A percentile compares a stretch with the other conserved stretches of the same genome.
Evolutionary conservation across 2,888 invertebrate genomes (phyloP).

Genomic region (Agrochola lota): DNA sequence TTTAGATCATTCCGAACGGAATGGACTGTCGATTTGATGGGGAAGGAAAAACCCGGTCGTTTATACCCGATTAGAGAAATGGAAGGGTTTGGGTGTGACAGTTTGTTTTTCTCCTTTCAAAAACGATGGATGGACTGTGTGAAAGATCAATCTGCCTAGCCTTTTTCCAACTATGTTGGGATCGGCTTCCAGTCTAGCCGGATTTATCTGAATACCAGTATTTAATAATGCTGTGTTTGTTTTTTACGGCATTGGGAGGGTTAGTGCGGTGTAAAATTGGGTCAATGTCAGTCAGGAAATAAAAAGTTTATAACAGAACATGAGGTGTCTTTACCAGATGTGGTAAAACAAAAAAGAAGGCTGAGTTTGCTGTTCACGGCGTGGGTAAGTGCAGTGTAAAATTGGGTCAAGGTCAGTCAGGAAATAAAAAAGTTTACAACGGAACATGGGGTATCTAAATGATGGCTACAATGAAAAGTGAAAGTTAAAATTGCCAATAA

Average conservation of each 20-base stretch:
- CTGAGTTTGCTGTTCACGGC: no score
- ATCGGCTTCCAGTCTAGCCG: neutral
- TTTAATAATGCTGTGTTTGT: neutral
- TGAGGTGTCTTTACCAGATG: neutral
- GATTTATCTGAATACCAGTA: neutral
- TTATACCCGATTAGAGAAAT: neutral
- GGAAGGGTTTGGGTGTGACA: neutral
- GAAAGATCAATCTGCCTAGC: neutral
- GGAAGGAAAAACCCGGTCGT: neutral
- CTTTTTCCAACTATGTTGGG: neutral
- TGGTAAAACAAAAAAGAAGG: no score
- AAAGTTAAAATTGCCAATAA: slow-evolving; percentile 4
- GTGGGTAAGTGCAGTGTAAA: neutral
- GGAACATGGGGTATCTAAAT: neutral
- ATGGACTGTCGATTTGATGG: slow-evolving; percentile 33
- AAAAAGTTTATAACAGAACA: neutral
- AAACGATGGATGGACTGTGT: neutral
- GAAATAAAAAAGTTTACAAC: neutral
- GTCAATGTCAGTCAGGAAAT: neutral
- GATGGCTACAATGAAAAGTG: neutral
- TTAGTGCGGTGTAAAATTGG: neutral
- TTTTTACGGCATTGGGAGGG: no score
- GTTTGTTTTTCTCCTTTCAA: neutral
- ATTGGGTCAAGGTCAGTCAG: neutral
- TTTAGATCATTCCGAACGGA: slow-evolving; percentile 37